Evolutionary conservation across 2,888 invertebrate species (phyloP), one percentile per base, ranked within the genome.

Genomic region (Leptinotarsa haldemani): DNA sequence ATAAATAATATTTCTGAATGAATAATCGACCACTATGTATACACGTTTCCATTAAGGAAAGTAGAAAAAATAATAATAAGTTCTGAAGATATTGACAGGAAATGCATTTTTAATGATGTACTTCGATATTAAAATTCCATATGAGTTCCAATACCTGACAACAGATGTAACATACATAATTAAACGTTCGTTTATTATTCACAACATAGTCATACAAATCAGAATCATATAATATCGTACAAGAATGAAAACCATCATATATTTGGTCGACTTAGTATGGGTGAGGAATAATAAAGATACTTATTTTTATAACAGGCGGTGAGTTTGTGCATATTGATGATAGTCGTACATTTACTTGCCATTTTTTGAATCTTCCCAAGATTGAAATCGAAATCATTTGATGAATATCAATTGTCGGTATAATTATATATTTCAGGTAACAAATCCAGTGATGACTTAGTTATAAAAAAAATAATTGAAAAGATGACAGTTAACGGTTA

Each of bases 91-190:
- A 80, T 78, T 79, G 79, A 80, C 79, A 79, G 80, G 80, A 80
- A 80, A 80, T 80, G 80, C 78, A 80, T 80, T 79, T 80, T 80
- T 80, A 80, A 80, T 80, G 79, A 79, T 74, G 74, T 74, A 72
- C 48, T 73, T 70, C 58, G 73, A 61, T 74, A 81, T 81, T 79
- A 78, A 79, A 78, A 81, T 81, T 81, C 80, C 65, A 70, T 68
- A 65, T 69, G 72, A 69, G 79, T 79, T 69, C 68, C 65, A 76
- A 74, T 76, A 80, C 78, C 74, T 72, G 73, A 78, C 74, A 75
- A 81, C 81, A 79, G 80, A 78, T 80, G 79, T 79, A 79, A 79
- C 79, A 80, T 82, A 80, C 78, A 77, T 79, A 80, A 81, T 80
- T 80, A 80, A 77, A 74, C 74, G 70, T 77, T 78, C 70, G 76